These are phyloP conservation scores for Epinephelus cyanopodus DNA, from an alignment of 2,113 vertebrate genomes.

Conservation along the genomic window DNA sequence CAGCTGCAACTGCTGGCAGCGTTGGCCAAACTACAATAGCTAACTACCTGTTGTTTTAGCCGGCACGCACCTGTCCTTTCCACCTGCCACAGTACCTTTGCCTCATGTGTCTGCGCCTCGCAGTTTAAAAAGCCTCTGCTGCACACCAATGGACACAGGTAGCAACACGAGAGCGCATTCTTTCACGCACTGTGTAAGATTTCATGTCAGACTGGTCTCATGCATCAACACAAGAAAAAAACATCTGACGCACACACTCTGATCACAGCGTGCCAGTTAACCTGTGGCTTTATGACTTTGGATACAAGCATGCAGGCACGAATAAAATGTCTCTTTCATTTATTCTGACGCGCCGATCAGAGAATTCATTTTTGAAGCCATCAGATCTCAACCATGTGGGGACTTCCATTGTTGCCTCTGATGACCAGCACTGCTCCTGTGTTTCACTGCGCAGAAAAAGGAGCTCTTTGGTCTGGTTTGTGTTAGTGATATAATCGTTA, in stretches of 20 bases:
- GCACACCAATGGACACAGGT: background rate
- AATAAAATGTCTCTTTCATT: slow-evolving; percentile 16
- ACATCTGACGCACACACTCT: background rate
- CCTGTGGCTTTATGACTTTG: background rate
- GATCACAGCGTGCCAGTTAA: slow-evolving; percentile 10
- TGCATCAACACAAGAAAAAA: background rate
- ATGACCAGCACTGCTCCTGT: slow-evolving; percentile 48
- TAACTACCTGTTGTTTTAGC: background rate
- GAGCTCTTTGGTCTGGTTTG: slow-evolving; percentile 75
- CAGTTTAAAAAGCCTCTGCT: background rate
- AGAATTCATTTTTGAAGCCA: slow-evolving; percentile 38
- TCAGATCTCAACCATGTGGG: slow-evolving; percentile 38
- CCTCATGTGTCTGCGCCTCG: background rate
- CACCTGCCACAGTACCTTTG: background rate
- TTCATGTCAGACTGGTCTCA: slow-evolving; percentile 11
- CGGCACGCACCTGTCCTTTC: background rate
- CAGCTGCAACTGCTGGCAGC: background rate
- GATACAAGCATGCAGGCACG: background rate
- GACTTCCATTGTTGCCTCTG: slow-evolving; percentile 45
- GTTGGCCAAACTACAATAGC: background rate
- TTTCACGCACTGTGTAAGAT: slow-evolving; percentile 8
- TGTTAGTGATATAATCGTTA: slow-evolving; percentile 69
- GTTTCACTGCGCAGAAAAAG: slow-evolving; percentile 51
- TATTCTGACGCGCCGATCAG: slow-evolving; percentile 39
- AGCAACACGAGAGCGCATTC: background rate